These are phyloP conservation scores for Hanleya hanleyi DNA, from an alignment of 2,888 invertebrate genomes.

Conservation along the genomic window DNA sequence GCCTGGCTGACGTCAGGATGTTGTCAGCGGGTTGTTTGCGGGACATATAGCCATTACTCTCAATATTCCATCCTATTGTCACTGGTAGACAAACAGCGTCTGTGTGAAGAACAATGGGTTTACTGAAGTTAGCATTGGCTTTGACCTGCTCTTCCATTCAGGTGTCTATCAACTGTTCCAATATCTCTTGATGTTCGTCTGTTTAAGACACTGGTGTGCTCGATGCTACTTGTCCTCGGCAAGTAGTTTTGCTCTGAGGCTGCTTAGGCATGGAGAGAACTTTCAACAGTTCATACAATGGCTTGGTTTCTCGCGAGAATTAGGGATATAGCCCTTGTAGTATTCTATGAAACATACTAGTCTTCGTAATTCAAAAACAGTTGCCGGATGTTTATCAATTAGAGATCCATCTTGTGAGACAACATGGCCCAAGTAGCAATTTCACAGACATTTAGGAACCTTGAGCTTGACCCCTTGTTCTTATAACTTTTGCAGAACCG, in stretches of 20 bases:
- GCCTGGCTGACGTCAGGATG: constrained; percentile 18
- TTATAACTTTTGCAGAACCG: constrained; percentile 6
- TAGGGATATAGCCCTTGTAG: neutral
- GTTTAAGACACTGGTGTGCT: constrained; percentile 8
- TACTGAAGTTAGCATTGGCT: constrained; percentile 20
- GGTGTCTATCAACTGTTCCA: constrained; percentile 10
- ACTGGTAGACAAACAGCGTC: constrained; percentile 34
- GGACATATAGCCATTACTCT: constrained; percentile 23
- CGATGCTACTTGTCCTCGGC: neutral
- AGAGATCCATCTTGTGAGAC: constrained; percentile 11
- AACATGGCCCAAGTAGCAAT: neutral
- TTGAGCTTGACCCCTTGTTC: neutral
- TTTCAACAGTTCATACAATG: constrained; percentile 10
- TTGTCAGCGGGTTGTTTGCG: constrained; percentile 28
- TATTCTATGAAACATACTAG: constrained; percentile 10
- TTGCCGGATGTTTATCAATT: neutral
- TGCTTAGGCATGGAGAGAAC: neutral
- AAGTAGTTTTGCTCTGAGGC: no score
- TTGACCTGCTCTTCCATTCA: constrained; percentile 21
- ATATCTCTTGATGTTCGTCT: constrained; percentile 14
- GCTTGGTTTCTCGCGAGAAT: constrained; percentile 8
- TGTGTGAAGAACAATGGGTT: constrained; percentile 28
- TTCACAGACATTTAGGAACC: neutral
- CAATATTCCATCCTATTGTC: neutral
- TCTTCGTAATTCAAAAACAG: neutral